Base-by-base conservation (phyloP, 2,888 invertebrate species). In the Drosophila quinaria region DNA sequence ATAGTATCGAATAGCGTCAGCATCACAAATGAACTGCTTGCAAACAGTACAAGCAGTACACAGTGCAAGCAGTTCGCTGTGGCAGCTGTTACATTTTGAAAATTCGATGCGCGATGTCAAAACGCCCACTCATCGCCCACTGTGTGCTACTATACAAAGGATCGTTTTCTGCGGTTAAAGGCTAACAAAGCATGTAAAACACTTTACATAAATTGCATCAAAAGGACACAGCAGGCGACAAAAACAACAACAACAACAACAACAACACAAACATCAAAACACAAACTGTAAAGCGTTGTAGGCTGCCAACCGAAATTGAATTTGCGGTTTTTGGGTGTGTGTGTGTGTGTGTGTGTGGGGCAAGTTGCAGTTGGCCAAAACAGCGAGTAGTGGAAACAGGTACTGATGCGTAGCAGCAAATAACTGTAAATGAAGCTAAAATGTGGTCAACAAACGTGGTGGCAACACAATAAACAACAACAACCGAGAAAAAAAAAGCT, bases 371-470 rank as follows among this genome's bases (percentile, higher is more conserved):
- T 60, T 46, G 37, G 51, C 25, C 39, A 41, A 15, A 37, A 44
- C 49, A 52, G 15, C 31, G n/a, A 46, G 54, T 29, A 39, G 17
- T 29, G 37, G 8, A n/a, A 10, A 42, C 61, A 76, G 65, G 74
- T 74, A 62, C 47, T 39, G 31, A 37, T 47, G 35, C 33, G 37
- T 11, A 52, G 25, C 55, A 61, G 72, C 79, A 89, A 87, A 88
- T 84, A 87, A 84, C 87, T 79, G 87, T 76, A 84, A 89, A 86
- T 88, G 81, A 81, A 89, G 84, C 87, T 81, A 89, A 87, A 86
- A 74, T 86, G 89, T 70, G 86, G 89, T 86, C 70, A 72, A 44
- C 68, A 68, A 73, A 74, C 70, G 78, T 62, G 78, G 51, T 47
- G 56, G 66, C 70, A 52, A 63, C 64, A 72, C 49, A 69, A 83